Percentiles rank a stretch among this genome's conserved stretches.
Conservation (phyloP, 2,888 invertebrate genomes). For the Kuschelorhynchus macadamiae region DNA sequence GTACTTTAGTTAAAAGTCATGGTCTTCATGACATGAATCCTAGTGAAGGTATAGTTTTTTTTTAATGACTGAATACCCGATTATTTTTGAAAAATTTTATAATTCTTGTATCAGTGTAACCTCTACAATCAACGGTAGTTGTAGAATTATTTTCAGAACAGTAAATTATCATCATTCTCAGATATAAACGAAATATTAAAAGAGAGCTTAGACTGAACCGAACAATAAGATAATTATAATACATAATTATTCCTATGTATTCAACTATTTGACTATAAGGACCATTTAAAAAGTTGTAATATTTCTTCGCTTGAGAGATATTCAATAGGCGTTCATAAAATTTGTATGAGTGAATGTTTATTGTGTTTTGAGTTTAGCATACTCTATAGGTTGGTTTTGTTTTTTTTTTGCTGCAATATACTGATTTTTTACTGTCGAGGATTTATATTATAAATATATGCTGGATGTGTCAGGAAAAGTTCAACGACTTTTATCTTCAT, state of each 20-base stretch:
- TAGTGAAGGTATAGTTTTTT: no score
- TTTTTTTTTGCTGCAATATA: constrained; percentile 12
- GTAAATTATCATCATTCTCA: no score
- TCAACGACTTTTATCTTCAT: no score
- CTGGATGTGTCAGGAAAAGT: no score
- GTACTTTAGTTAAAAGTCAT: no score
- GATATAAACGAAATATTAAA: no score
- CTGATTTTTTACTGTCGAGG: constrained; percentile 6
- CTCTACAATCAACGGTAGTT: no score
- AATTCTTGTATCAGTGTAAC: no score
- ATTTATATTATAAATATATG: not conserved
- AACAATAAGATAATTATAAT: constrained; percentile 14
- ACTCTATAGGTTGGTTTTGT: constrained; percentile 13
- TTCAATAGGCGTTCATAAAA: constrained; percentile 29
- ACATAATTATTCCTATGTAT: constrained; percentile 55
- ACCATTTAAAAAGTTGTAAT: constrained; percentile 57
- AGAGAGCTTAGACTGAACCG: constrained; percentile 13
- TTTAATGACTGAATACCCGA: no score
- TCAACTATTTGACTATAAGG: constrained; percentile 61
- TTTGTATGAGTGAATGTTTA: constrained; percentile 34
- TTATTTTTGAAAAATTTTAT: no score
- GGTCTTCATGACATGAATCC: no score
- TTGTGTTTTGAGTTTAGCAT: constrained; percentile 42
- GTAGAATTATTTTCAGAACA: no score
- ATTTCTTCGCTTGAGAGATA: constrained; percentile 32